Conservation (phyloP, 2,113 vertebrate genomes). For the Anser cygnoides region DNA sequence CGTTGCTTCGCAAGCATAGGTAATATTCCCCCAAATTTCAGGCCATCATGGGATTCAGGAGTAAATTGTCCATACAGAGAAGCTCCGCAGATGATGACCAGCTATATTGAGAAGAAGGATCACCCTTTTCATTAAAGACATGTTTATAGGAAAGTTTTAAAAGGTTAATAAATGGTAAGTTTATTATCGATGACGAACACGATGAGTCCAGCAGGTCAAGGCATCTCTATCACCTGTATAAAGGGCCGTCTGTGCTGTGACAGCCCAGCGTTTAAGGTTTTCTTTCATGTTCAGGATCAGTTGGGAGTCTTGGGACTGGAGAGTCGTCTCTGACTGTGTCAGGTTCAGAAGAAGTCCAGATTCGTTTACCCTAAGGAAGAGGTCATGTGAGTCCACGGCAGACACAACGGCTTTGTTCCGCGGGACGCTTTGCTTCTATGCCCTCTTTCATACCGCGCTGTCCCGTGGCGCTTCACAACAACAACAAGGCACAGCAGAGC, state of each 20-base stretch:
- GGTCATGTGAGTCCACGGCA: not conserved
- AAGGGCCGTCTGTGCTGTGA: not conserved
- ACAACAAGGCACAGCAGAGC: not conserved
- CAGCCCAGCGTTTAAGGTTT: not conserved
- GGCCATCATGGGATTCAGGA: not conserved
- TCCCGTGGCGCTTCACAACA: not conserved
- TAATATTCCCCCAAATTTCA: not conserved
- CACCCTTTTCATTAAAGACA: not conserved
- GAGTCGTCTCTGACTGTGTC: not conserved
- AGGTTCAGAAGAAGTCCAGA: constrained; percentile 13
- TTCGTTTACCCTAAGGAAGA: constrained; percentile 54
- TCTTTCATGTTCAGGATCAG: not conserved
- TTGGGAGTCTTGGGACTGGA: not conserved
- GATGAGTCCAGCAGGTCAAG: not conserved
- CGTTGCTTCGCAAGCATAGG: not conserved
- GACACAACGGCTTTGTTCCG: constrained; percentile 33
- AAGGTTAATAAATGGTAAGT: not conserved
- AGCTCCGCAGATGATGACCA: not conserved
- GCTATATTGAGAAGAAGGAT: not conserved
- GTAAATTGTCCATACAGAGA: not conserved
- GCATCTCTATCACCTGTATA: not conserved
- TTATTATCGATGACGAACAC: not conserved
- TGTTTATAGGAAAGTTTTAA: not conserved
- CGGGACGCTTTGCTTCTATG: not conserved
- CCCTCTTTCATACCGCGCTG: constrained; percentile 24